Evolutionary conservation across 2,888 invertebrate genomes (phyloP).

Genomic region (Eupithecia centaureata): DNA sequence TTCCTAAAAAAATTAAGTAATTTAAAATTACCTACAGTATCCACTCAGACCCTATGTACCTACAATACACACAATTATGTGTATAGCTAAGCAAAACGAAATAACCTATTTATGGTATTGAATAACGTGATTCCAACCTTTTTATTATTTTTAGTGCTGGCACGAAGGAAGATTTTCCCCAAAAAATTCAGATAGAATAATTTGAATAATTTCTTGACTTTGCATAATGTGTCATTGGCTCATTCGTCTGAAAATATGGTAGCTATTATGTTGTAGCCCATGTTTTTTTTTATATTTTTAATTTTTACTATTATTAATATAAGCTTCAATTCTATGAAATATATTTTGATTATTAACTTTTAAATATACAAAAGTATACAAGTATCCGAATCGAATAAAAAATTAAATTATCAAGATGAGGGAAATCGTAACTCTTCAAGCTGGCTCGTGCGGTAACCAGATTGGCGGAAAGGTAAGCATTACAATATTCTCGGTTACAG

Average conservation of each 20-base stretch:
- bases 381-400: not conserved
- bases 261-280: slow-evolving; percentile 5
- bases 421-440: slow-evolving; percentile 14
- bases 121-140: not conserved
- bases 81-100: not conserved
- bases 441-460: slow-evolving; percentile 9
- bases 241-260: not conserved
- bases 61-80: too few relatives aligned
- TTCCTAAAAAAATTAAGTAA: too few relatives aligned
- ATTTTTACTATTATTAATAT: not conserved
- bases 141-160: not conserved
- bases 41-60: too few relatives aligned
- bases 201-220: not conserved
- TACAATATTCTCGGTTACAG: not conserved
- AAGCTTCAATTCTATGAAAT: slow-evolving; percentile 4
- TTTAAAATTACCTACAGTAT: too few relatives aligned
- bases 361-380: slow-evolving; percentile 6
- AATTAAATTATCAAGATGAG: slow-evolving; percentile 30
- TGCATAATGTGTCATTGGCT: not conserved
- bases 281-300: slow-evolving; percentile 3
- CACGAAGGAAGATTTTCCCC: not conserved
- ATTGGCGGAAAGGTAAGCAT: slow-evolving; percentile 10
- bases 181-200: not conserved
- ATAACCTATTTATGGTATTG: not conserved
- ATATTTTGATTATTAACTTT: not conserved